These are phyloP conservation scores for Tachuris rubrigastra DNA, from an alignment of 2,113 vertebrate genomes.

Conservation along the genomic window DNA sequence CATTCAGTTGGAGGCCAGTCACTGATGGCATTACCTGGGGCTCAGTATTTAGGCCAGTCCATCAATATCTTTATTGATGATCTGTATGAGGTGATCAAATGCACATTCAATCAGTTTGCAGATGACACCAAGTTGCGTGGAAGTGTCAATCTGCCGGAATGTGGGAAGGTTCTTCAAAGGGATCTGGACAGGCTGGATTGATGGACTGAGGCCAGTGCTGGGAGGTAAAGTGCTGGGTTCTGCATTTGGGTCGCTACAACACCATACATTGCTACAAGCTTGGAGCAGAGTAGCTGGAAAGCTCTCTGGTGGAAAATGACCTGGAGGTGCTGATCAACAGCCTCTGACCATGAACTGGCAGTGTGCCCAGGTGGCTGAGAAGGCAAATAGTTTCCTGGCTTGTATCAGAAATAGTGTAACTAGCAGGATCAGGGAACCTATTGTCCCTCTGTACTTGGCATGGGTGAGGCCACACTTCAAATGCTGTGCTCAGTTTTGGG, in stretches of 20 bases:
- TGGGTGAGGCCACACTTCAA: fast-evolving
- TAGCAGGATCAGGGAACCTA: not conserved
- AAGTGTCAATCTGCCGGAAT: not conserved
- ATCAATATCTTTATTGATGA: not conserved
- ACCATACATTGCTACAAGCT: not conserved
- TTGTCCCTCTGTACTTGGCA: fast-evolving
- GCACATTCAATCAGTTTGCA: not conserved
- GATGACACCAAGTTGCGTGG: no score
- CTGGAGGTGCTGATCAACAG: no score
- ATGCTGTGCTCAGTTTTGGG: fast-evolving
- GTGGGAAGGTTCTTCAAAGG: not conserved
- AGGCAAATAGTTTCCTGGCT: not conserved
- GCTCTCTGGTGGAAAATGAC: not conserved
- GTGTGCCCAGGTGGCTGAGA: not conserved
- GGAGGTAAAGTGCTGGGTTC: not conserved
- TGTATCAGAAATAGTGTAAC: not conserved
- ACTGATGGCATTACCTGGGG: not conserved
- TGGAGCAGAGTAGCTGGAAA: not conserved
- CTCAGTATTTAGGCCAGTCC: not conserved
- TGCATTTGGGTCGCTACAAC: not conserved
- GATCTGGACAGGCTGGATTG: not conserved
- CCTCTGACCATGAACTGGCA: not conserved
- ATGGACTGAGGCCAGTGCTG: not conserved
- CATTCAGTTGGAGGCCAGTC: not conserved
- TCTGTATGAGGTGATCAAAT: no score